These are phyloP conservation scores for Monodelphis domestica DNA, from an alignment of 2,797 vertebrate species.

Conservation along the genomic window DNA sequence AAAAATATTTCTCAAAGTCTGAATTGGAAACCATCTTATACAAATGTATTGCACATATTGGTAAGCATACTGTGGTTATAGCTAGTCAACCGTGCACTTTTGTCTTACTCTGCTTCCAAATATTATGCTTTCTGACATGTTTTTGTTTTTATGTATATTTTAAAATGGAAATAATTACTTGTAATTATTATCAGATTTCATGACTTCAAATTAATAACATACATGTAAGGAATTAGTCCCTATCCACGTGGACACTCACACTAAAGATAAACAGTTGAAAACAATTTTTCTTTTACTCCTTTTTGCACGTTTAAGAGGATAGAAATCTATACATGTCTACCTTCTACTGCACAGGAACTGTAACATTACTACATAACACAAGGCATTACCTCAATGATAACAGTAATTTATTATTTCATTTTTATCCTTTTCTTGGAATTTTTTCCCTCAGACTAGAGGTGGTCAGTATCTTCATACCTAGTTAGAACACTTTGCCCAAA, in stretches of 20 bases:
- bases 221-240: background rate
- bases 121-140: background rate
- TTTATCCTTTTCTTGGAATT: background rate
- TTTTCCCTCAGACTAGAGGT: background rate
- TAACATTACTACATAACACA: background rate
- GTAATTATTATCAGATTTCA: background rate
- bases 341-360: background rate
- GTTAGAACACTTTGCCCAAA: background rate
- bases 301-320: background rate
- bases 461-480: background rate
- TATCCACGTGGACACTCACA: background rate
- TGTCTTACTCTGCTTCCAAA: background rate
- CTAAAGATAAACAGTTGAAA: background rate
- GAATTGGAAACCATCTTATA: background rate
- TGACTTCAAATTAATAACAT: background rate
- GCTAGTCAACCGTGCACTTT: background rate
- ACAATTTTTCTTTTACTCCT: background rate
- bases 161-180: background rate
- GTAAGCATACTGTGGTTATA: background rate
- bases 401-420: background rate
- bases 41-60: background rate
- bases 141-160: background rate
- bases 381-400: background rate
- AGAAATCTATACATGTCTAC: background rate
- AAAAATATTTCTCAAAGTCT: background rate